Evolutionary conservation across 2,797 vertebrate species (phyloP), one percentile per base, ranked within the genome.

Genomic region (Xenopus petersii): DNA sequence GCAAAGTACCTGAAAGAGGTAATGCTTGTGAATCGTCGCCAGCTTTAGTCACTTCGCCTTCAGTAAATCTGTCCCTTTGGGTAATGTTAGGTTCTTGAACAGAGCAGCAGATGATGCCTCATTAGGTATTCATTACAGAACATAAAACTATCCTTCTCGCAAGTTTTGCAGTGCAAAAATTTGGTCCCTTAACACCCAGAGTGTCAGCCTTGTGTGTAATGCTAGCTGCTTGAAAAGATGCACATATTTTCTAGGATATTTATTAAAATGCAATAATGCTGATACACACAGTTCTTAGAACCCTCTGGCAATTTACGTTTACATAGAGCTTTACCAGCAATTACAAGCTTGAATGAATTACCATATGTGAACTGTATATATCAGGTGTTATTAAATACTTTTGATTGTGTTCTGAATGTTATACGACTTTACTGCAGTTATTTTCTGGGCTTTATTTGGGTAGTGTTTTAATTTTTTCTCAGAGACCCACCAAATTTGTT

Each of bases 211-310:
- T 58, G 55, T 16, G 55, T 58, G 6, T 58, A 58, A n/a, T 58
- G 17, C 4, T 58, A 58, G 17, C 55, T 58, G 9, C 8, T 13
- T 9, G 4, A 58, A 9, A 58, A 7, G n/a, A 17, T 17, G n/a
- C 17, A 58, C 55, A 58, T 17, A 58, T 58, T 58, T 42, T 42
- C 17, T 60, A 12, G 58, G 17, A 5, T 60, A 26, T 60, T 60
- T 26, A 60, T 60, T 60, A 60, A 60, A 60, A 60, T 11, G 58
- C 15, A 56, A 17, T 56, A 17, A 17, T 56, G 55, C 55, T 56
- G 55, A 56, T 16, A n/a, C 7, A 17, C 15, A 17, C n/a, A n/a
- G 55, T 5, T 60, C 58, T 12, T 10, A 24, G 58, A 10, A 11
- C 21, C 17, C 58, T 1, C 5, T 24, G 17, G 17, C 58, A 60